Percentiles rank a stretch among this genome's conserved stretches.
phyloP scores from a whole-genome alignment of 2,797 vertebrate species.

The Spondyliosoma cantharus region DNA sequence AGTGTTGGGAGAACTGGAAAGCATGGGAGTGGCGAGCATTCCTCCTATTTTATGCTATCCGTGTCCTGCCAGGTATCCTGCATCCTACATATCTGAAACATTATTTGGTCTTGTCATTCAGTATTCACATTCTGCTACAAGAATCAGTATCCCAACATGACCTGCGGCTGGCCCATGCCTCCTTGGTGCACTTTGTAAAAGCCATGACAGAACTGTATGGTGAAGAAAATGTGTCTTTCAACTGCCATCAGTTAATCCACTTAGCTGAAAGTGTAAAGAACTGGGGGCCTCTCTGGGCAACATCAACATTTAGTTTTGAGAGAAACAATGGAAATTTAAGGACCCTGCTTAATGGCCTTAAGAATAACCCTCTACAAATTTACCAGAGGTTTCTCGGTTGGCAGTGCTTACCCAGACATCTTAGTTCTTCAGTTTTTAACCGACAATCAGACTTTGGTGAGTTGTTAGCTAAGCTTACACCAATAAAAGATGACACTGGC shows the following conservation, averaged over 20 bases:
- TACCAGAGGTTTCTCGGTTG: rapidly evolving
- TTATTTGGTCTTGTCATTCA: slow-evolving; percentile 27
- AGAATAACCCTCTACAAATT: neutral
- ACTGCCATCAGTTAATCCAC: slow-evolving; percentile 58
- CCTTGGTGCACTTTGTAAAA: slow-evolving; percentile 23
- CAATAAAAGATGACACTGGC: neutral
- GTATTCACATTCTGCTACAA: slow-evolving; percentile 50
- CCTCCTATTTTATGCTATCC: slow-evolving; percentile 51
- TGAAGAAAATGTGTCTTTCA: slow-evolving; percentile 58
- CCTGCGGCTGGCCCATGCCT: slow-evolving; percentile 6
- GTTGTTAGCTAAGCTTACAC: slow-evolving; percentile 4
- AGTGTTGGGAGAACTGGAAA: slow-evolving; percentile 32
- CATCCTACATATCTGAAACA: neutral
- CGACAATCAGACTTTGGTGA: slow-evolving; percentile 5
- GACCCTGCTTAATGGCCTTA: neutral
- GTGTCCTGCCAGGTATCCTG: slow-evolving; percentile 26
- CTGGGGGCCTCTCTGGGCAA: slow-evolving; percentile 58
- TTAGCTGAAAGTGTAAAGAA: slow-evolving; percentile 41
- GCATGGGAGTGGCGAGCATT: slow-evolving; percentile 34
- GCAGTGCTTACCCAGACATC: slow-evolving; percentile 12
- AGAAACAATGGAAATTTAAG: slow-evolving; percentile 43
- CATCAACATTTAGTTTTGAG: slow-evolving; percentile 57
- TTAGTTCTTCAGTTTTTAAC: neutral
- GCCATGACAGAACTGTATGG: slow-evolving; percentile 49
- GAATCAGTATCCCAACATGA: slow-evolving; percentile 20